Evolutionary conservation across 2,113 vertebrate species (phyloP), one percentile per base, ranked within the genome.

Genomic region (Balaeniceps rex): DNA sequence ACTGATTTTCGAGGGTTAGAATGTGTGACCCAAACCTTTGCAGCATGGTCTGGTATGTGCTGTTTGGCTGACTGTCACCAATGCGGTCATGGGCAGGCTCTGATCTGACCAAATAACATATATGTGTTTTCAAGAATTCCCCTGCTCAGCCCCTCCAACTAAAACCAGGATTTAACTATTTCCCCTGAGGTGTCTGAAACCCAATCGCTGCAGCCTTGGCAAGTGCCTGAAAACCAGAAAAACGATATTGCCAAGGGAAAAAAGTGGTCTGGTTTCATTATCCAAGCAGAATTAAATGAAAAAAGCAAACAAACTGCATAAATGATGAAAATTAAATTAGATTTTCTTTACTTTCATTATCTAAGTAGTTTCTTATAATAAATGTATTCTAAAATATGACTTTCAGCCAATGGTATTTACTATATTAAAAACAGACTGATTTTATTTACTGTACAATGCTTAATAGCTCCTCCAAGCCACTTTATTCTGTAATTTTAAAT

Each of bases 341-440:
- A 52, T 87, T 93, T 87, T 88, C 72, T 92, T 93, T 90, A 68
- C 81, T 95, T 94, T 88, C 64, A 95, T 95, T 94, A 92, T 54
- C 69, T 91, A 82, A 93, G 28, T 84, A 79, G 80, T 49, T 88
- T 92, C 44, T 78, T 87, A 72, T 18, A 92, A 92, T 57, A 92
- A 88, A 88, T 79, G 34, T 47, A 84, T 87, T 88, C 80, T 88
- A 92, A 94, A 88, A 87, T 65, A 92, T 8, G 6, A 92, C 19
- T 94, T 88, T 90, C 60, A 91, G 90, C 33, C 83, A 74, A 52
- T 60, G 9, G 11, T 90, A 92, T 83, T 95, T 95, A 76, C 90
- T 93, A 15, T 87, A 84, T 87, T 94, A 88, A 94, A 95, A 88
- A 0, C 33, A 81, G 83, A 63, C 29, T 84, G 72, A 87, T 87